phyloP scores from a whole-genome alignment of 2,113 vertebrate species.

The Mustela nigripes region DNA sequence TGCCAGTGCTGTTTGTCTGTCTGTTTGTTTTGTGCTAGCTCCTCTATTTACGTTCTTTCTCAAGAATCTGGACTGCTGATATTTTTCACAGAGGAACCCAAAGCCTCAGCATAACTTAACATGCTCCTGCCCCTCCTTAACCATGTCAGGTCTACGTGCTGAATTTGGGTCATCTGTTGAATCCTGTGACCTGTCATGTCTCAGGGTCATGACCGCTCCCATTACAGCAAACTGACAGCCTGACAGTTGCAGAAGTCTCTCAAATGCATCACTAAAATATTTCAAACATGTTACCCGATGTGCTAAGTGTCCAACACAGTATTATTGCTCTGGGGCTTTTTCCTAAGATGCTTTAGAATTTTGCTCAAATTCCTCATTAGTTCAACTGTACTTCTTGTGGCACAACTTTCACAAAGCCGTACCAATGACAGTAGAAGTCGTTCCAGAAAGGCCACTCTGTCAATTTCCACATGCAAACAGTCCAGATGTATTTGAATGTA shows the following conservation, averaged over 20 bases:
- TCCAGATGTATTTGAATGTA: neutral
- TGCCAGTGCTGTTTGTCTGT: neutral
- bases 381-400: neutral
- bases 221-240: neutral
- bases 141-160: neutral
- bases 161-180: neutral
- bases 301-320: neutral
- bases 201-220: neutral
- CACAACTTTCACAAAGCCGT: neutral
- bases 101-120: neutral
- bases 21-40: neutral
- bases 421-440: neutral
- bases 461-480: neutral
- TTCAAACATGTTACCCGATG: neutral
- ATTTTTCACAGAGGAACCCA: neutral
- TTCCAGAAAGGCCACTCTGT: neutral
- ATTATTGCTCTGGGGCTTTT: neutral
- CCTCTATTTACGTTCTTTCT: neutral
- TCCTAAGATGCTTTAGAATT: neutral
- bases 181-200: neutral
- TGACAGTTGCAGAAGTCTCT: neutral
- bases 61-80: neutral
- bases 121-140: neutral
- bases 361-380: slow-evolving; percentile 38
- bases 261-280: slow-evolving; percentile 35